Evolutionary conservation across 2,888 invertebrate species (phyloP).

Genomic region (Sphaerolaimus hirsutus): DNA sequence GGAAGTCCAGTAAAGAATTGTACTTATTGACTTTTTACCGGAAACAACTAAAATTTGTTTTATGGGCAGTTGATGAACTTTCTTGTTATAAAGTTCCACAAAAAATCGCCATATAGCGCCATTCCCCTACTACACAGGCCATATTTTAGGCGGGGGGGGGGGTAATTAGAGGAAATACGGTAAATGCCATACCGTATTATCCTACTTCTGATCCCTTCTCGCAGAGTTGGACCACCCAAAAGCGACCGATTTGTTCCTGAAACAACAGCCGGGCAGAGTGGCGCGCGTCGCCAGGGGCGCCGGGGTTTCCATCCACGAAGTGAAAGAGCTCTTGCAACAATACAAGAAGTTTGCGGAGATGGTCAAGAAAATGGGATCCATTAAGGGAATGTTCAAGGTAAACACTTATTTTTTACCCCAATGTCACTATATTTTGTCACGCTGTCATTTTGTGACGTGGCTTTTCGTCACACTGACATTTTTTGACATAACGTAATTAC

Average conservation of each 20-base stretch:
- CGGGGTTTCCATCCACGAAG: slow-evolving; percentile 27
- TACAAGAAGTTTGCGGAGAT: slow-evolving; percentile 98
- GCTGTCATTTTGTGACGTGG: neutral
- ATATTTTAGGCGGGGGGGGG: too few species aligned
- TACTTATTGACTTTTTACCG: too few species aligned
- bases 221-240: slow-evolving; percentile 74
- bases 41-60: too few species aligned
- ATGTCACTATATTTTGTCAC: neutral
- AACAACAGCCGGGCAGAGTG: slow-evolving; percentile 58
- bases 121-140: too few species aligned
- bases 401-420: neutral
- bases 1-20: too few species aligned
- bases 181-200: too few species aligned
- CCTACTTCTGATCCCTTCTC: too few species aligned
- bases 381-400: slow-evolving; percentile 78
- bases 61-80: too few species aligned
- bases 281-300: slow-evolving; percentile 60
- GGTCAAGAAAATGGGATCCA: slow-evolving; percentile 98
- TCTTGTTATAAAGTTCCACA: too few species aligned
- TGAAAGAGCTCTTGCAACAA: slow-evolving; percentile 82
- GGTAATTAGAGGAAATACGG: too few species aligned
- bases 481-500: neutral
- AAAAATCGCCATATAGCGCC: too few species aligned
- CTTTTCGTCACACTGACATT: too few species aligned
- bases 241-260: slow-evolving; percentile 77